These are phyloP conservation scores for Saccostrea echinata DNA, from an alignment of 1,140 invertebrate genomes.

Conservation along the genomic window DNA sequence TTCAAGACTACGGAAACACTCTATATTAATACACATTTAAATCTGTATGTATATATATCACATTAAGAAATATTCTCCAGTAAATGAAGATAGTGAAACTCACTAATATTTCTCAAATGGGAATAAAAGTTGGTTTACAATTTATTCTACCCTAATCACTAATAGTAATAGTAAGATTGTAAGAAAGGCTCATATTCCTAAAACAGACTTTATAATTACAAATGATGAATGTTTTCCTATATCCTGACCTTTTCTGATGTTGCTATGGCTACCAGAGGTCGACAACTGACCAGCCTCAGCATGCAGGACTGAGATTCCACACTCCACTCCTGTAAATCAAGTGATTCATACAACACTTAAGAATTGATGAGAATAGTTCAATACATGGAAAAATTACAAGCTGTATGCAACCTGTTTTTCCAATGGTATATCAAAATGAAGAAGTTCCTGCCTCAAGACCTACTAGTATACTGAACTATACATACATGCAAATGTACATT, in stretches of 20 bases:
- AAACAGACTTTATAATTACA: no score
- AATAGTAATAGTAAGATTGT: no score
- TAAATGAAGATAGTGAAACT: no score
- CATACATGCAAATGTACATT: not conserved
- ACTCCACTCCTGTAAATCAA: slow-evolving; percentile 60
- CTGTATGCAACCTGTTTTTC: not conserved
- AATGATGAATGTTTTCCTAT: no score
- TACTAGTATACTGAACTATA: not conserved
- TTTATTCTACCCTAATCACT: no score
- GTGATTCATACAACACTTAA: not conserved
- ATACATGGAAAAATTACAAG: not conserved
- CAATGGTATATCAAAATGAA: not conserved
- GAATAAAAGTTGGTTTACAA: no score
- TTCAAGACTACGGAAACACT: no score
- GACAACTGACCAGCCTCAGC: slow-evolving; percentile 56
- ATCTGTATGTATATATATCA: no score
- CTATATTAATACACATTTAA: no score
- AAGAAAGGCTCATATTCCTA: no score
- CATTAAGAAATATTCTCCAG: no score
- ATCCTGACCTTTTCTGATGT: slow-evolving; percentile 60
- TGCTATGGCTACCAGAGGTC: slow-evolving; percentile 61
- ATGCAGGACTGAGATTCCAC: slow-evolving; percentile 56
- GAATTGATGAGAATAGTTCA: not conserved
- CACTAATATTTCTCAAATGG: no score
- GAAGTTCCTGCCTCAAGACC: not conserved